A percentile compares a stretch with the other conserved stretches of the same genome.
These are phyloP conservation scores for Coreius guichenoti DNA, from an alignment of 2,797 vertebrate species.

Conservation along the genomic window DNA sequence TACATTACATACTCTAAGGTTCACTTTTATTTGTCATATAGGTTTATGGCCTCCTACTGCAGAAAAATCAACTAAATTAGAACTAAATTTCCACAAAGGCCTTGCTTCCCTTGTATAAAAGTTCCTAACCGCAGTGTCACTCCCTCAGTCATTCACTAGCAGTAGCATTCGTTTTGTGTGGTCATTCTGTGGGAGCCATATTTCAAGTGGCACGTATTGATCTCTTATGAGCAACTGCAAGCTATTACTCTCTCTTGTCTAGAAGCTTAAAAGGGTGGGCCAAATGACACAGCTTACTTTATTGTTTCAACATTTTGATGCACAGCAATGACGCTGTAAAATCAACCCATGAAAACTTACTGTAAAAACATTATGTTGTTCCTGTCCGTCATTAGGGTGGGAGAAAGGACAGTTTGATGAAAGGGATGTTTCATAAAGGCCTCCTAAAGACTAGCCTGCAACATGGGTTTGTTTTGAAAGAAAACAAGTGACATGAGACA, in stretches of 20 bases:
- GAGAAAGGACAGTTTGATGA: constrained; percentile 25
- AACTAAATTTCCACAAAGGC: constrained; percentile 7
- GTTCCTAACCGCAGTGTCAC: constrained; percentile 38
- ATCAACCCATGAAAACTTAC: constrained; percentile 10
- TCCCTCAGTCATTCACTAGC: constrained; percentile 26
- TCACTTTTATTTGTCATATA: not conserved
- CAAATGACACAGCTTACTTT: constrained; percentile 1
- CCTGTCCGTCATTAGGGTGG: not conserved
- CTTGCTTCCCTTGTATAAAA: constrained; percentile 27
- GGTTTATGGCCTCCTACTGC: not conserved
- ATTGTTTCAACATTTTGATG: constrained; percentile 24
- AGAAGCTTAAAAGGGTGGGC: constrained; percentile 15
- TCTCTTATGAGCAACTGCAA: constrained; percentile 54
- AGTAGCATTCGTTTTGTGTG: constrained; percentile 55
- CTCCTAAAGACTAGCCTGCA: constrained; percentile 63
- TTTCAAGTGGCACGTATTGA: constrained; percentile 52
- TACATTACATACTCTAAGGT: not conserved
- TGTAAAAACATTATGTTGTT: not conserved
- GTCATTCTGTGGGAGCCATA: constrained; percentile 36
- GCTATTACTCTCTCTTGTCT: constrained; percentile 52
- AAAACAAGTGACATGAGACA: constrained; percentile 71
- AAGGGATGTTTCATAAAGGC: constrained; percentile 69
- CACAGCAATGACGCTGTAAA: constrained; percentile 32
- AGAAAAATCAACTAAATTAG: not conserved
- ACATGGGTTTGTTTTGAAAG: constrained; percentile 70